Base-by-base conservation (phyloP, 2,113 vertebrate species). In the Alligator sinensis region DNA sequence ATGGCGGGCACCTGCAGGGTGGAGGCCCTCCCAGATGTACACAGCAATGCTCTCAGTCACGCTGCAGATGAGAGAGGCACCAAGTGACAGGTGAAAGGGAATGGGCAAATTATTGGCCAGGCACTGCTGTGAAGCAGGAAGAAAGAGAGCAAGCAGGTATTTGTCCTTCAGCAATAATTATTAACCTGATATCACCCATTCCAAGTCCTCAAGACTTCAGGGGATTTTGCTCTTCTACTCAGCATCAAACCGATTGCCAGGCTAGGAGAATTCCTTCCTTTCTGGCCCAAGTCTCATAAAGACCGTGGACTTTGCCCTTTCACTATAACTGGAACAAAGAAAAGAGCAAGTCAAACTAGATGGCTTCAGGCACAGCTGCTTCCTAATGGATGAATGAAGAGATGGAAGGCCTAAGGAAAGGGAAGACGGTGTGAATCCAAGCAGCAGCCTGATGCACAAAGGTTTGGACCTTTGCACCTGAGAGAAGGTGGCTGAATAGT, bases 21-120 rank as follows among this genome's bases (percentile, higher is more conserved):
- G 95, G 94, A 99, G 98, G 91, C 93, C 97, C 89, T 99, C 98
- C 98, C 99, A 99, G 76, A 99, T 99, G 90, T 97, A 99, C 47
- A 99, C 97, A 5, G 98, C 98, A 91, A 99, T 28, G 85, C 99
- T 99, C 97, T 99, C 99, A 14, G 98, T 98, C 0, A 98, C 99
- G 96, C 99, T 99, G 94, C 25, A 91, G 60, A 38, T 22, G 55
- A 87, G 68, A 82, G 59, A 64, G 9, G 17, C 57, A 61, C 19
- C 28, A 24, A 55, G n/a, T 79, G 76, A 62, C 28, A 24, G 30
- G n/a, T 79, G 76, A 62, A 95, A 19, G 86, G 80, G 25, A 19
- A 60, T 5, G 58, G 8, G 12, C 4, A 4, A 11, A 12, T 38
- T 72, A 72, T 19, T 12, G 38, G 12, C 70, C 34, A 47, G 30